Conservation (phyloP, 2,797 vertebrate genomes). For the Myiotriccus ornatus region DNA sequence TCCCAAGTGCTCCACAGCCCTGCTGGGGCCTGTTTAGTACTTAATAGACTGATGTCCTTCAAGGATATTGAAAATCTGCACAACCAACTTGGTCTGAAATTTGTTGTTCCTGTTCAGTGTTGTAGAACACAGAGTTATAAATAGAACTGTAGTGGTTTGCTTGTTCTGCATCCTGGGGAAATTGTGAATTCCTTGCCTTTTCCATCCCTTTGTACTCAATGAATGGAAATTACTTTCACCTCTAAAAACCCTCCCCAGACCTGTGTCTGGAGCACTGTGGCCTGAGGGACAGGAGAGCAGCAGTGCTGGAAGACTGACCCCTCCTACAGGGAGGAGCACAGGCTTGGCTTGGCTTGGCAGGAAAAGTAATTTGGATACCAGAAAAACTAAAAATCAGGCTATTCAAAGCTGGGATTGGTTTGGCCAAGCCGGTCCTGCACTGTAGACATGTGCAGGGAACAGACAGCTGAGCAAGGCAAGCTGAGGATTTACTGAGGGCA, state of each 20-base stretch:
- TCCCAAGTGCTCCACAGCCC: neutral
- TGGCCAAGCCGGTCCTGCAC: neutral
- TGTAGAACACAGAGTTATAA: neutral
- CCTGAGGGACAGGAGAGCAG: neutral
- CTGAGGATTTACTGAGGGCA: neutral
- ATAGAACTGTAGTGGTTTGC: neutral
- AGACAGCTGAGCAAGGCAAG: neutral
- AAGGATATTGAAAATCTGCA: neutral
- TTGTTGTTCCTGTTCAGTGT: neutral
- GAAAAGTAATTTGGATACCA: neutral
- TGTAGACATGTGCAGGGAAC: neutral
- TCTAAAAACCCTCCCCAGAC: neutral
- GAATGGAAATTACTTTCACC: neutral
- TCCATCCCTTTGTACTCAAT: neutral
- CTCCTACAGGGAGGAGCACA: neutral
- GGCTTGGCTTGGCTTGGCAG: neutral
- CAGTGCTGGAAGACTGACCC: neutral
- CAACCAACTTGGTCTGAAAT: neutral
- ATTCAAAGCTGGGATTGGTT: neutral
- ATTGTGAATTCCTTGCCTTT: neutral
- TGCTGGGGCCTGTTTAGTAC: neutral
- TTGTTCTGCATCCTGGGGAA: neutral
- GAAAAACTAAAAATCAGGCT: neutral
- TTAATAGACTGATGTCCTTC: neutral
- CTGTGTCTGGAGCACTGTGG: rapidly evolving